Percentiles rank a stretch among this genome's conserved stretches.
phyloP scores from a whole-genome alignment of 2,797 vertebrate species.

The Muscicapa comitata region DNA sequence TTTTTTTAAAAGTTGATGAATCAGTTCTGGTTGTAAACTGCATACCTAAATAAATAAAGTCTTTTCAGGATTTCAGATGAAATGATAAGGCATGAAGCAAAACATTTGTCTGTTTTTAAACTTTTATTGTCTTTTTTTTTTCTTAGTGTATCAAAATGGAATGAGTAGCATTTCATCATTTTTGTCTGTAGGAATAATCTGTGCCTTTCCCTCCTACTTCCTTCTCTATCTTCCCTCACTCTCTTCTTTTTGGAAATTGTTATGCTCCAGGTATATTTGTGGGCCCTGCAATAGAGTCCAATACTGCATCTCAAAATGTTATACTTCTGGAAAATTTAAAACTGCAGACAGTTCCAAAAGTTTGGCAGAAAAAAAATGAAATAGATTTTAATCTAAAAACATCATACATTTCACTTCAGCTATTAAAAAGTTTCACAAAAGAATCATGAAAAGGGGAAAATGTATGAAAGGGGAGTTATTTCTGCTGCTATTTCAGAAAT shows the following conservation, averaged over 20 bases:
- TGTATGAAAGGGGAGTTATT: background rate
- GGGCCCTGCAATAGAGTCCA: background rate
- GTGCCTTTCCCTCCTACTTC: background rate
- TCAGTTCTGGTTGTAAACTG: background rate
- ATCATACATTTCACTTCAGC: background rate
- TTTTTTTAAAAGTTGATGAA: too few relatives aligned
- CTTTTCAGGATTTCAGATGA: background rate
- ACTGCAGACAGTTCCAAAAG: background rate
- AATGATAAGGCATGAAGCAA: background rate
- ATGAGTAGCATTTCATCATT: background rate
- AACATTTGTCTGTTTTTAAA: background rate
- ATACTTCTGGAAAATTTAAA: background rate
- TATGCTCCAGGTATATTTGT: background rate
- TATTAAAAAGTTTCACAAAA: background rate
- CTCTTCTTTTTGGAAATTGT: background rate
- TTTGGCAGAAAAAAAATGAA: background rate
- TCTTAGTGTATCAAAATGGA: background rate
- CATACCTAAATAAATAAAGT: background rate
- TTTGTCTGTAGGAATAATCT: background rate
- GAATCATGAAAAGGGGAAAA: background rate
- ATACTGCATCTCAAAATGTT: background rate
- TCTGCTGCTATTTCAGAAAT: background rate
- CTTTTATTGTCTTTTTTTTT: background rate
- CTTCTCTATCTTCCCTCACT: background rate
- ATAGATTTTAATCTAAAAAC: background rate